Conservation (phyloP, 2,888 invertebrate species). For the Rambutsinella grinnellia region DNA sequence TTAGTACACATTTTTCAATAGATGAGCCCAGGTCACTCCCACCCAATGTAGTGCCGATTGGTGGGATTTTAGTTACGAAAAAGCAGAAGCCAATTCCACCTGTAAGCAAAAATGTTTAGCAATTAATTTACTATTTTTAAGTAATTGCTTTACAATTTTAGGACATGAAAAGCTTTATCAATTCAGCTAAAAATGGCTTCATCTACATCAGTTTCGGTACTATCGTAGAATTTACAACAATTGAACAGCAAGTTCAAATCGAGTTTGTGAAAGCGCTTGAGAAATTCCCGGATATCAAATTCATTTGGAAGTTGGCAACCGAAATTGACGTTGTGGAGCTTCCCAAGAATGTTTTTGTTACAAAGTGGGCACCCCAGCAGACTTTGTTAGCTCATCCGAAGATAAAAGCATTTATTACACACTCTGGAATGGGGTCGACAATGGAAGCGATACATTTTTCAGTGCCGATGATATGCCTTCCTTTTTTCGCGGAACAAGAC, state of each 20-base stretch:
- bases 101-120: no score
- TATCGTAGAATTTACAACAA: constrained; percentile 28
- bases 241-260: constrained; percentile 15
- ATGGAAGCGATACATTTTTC: constrained; percentile 48
- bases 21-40: constrained; percentile 57
- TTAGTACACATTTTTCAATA: constrained; percentile 56
- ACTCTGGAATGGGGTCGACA: constrained; percentile 51
- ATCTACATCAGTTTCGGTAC: constrained; percentile 47
- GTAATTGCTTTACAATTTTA: neutral
- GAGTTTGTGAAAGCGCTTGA: constrained; percentile 24
- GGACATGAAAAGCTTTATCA: constrained; percentile 29
- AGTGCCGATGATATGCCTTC: constrained; percentile 46
- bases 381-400: no score
- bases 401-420: constrained; percentile 50
- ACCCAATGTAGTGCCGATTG: constrained; percentile 45
- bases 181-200: constrained; percentile 21
- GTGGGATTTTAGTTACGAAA: constrained; percentile 10
- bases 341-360: no score
- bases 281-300: no score
- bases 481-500: constrained; percentile 57
- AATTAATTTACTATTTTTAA: no score
- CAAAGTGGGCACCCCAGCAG: no score
- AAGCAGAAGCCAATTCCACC: constrained; percentile 23
- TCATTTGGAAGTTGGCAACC: no score
- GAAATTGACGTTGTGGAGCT: no score